Base-by-base conservation (phyloP, 1,140 invertebrate species). In the Philopotamus ludificatus region DNA sequence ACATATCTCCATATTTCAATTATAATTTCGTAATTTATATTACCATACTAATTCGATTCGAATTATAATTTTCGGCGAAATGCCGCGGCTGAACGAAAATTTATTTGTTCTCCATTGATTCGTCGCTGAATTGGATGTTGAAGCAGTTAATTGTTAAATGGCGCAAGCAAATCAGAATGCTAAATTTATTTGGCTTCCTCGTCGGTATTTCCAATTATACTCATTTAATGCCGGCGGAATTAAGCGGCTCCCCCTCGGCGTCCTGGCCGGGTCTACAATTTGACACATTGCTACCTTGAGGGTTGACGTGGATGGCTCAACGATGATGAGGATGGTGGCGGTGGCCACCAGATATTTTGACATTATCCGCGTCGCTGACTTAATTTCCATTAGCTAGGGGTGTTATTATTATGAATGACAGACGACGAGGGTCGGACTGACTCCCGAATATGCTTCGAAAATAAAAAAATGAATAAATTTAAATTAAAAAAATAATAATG, bases 401-500 rank as follows among this genome's bases (percentile, higher is more conserved):
- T 53, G 63, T 64, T 62, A 64, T 65, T 68, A 66, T 68, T 61
- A 68, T 65, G 63, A 65, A 28, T 68, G 66, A 68, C 66, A 65
- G 15, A 54, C 16, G 66, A 62, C 54, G 53, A 53, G 54, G 66
- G 66, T 57, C 26, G 26, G 16, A n/a, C 15, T 39, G 50, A 53
- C 50, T 25, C 18, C 18, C 45, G 18, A 1, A 49, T 49, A n/a
- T n/a, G n/a, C n/a, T n/a, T n/a, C n/a, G n/a, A n/a, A n/a, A n/a
- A n/a, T n/a, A n/a, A n/a, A n/a, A n/a, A n/a, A n/a, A n/a, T n/a
- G n/a, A n/a, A n/a, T n/a, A n/a, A n/a, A n/a, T n/a, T n/a, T n/a
- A n/a, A n/a, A n/a, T n/a, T n/a, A n/a, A n/a, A n/a, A n/a, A n/a
- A n/a, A n/a, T n/a, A n/a, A n/a, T n/a, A n/a, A n/a, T n/a, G n/a